phyloP scores from a whole-genome alignment of 1,140 invertebrate species.

The Hyles vespertilio region DNA sequence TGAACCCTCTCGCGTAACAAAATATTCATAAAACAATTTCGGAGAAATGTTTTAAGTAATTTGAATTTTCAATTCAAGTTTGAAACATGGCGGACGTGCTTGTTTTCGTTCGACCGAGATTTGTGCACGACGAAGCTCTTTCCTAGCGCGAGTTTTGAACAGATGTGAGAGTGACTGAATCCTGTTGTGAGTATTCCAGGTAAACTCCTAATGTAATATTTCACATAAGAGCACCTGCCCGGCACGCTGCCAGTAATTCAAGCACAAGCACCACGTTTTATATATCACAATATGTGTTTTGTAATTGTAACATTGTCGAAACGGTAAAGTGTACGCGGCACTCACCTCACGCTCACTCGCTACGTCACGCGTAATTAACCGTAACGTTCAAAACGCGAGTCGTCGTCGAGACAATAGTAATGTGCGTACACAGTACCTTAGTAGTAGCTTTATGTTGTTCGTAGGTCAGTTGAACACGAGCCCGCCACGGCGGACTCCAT shows the following conservation, averaged over 20 bases:
- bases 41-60: conserved; percentile 4
- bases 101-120: neutral
- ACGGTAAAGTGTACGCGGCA: conserved; percentile 54
- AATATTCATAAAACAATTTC: conserved; percentile 5
- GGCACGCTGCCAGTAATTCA: conserved; percentile 73
- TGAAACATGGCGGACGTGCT: neutral
- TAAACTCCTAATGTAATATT: conserved; percentile 68
- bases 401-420: no score
- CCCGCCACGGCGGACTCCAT: conserved; percentile 34
- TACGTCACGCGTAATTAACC: neutral
- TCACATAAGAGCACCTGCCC: conserved; percentile 73
- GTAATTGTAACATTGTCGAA: conserved; percentile 65
- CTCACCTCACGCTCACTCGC: neutral
- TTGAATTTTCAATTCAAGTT: conserved; percentile 4
- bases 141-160: conserved; percentile 31
- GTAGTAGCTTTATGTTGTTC: conserved; percentile 73
- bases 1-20: neutral
- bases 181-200: conserved; percentile 57
- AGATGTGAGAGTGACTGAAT: conserved; percentile 45
- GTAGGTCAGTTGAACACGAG: conserved; percentile 53
- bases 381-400: conserved; percentile 14
- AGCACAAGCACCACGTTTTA: conserved; percentile 74
- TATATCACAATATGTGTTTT: conserved; percentile 71
- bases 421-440: conserved; percentile 56
- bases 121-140: conserved; percentile 21